Evolutionary conservation across 2,797 vertebrate genomes (phyloP).

Genomic region (Scolopax bukidnonensis): DNA sequence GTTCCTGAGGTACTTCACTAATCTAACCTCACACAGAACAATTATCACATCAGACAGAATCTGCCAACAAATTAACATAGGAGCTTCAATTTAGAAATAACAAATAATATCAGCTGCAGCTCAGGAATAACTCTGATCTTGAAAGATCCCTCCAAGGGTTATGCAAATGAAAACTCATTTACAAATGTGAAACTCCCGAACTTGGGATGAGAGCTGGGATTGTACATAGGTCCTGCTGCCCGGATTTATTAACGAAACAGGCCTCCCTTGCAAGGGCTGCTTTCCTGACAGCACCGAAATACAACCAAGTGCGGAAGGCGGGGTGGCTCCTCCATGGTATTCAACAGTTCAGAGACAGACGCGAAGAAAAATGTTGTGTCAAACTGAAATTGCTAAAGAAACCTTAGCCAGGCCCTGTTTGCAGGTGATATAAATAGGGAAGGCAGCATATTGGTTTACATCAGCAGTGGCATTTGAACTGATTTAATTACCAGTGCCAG

Average conservation of each 20-base stretch:
- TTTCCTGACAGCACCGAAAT: conserved; percentile 45
- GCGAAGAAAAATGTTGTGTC: conserved; percentile 71
- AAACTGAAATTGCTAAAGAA: conserved; percentile 72
- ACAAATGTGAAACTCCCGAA: background rate
- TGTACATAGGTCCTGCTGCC: background rate
- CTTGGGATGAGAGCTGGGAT: background rate
- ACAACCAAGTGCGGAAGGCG: conserved; percentile 18
- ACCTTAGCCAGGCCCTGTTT: conserved; percentile 72
- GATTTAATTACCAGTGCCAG: conserved; percentile 75
- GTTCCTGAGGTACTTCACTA: background rate
- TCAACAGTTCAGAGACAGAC: conserved; percentile 72
- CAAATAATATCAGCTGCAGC: conserved; percentile 45
- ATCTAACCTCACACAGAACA: conserved; percentile 12
- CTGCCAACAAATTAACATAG: conserved; percentile 43
- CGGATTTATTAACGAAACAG: conserved; percentile 10
- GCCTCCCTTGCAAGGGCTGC: conserved; percentile 26
- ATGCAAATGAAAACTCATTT: conserved; percentile 46
- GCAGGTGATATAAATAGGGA: conserved; percentile 73
- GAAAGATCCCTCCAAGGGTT: background rate
- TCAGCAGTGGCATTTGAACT: conserved; percentile 73
- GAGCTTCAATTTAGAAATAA: conserved; percentile 32
- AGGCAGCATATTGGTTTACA: conserved; percentile 73
- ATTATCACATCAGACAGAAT: conserved; percentile 21
- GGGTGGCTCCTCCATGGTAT: conserved; percentile 57
- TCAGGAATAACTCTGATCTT: conserved; percentile 35